phyloP scores from a whole-genome alignment of 2,113 vertebrate species.

The Pionites leucogaster region DNA sequence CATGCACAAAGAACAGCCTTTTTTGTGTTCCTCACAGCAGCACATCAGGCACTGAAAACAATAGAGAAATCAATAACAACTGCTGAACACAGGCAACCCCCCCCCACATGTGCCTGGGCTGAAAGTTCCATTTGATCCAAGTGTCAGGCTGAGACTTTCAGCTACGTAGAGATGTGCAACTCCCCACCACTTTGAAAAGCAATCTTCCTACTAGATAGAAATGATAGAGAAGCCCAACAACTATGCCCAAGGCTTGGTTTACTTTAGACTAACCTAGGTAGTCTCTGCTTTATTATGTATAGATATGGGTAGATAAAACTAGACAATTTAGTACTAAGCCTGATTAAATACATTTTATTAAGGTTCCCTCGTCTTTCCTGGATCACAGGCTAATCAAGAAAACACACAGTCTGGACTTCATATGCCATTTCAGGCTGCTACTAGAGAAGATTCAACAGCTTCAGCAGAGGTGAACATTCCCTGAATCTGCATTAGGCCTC shows the following conservation, averaged over 20 bases:
- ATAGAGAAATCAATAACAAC: background rate
- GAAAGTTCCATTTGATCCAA: background rate
- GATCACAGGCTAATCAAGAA: background rate
- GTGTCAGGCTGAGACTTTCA: background rate
- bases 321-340: background rate
- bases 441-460: background rate
- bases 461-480: background rate
- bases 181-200: background rate
- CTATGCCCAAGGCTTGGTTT: background rate
- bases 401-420: background rate
- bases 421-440: background rate
- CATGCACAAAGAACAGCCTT: background rate
- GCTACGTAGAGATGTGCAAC: rapidly evolving
- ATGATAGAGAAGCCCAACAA: rapidly evolving
- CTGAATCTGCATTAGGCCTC: background rate
- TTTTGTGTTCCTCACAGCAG: background rate
- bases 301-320: background rate
- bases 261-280: background rate
- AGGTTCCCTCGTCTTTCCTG: background rate
- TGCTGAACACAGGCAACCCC: background rate
- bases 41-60: background rate
- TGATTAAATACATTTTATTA: background rate
- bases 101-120: rapidly evolving
- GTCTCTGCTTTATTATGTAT: background rate
- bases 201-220: background rate